Evolutionary conservation across 2,888 invertebrate genomes (phyloP).

Genomic region (Maniola hyperantus): DNA sequence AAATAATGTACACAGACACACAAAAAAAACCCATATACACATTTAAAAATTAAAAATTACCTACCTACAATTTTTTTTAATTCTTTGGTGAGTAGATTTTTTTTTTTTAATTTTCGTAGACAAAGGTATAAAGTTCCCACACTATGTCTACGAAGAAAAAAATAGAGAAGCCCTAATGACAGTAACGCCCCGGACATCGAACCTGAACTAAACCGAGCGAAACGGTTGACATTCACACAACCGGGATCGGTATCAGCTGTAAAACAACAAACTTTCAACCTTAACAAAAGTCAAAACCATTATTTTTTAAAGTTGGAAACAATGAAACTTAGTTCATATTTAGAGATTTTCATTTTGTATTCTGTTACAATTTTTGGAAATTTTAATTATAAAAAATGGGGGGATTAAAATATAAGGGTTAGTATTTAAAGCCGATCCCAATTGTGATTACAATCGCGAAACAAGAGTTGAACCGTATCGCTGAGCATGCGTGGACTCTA

Average conservation of each 20-base stretch:
- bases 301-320: background rate
- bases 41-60: no score
- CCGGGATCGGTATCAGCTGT: constrained; percentile 9
- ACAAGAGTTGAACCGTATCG: constrained; percentile 34
- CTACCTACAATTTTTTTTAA: no score
- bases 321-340: background rate
- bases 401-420: background rate
- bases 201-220: constrained; percentile 43
- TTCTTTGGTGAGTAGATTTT: background rate
- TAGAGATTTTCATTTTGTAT: background rate
- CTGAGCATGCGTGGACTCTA: constrained; percentile 50
- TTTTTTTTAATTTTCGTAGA: constrained; percentile 4
- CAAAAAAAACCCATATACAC: no score
- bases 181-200: constrained; percentile 52
- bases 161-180: constrained; percentile 19
- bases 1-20: no score
- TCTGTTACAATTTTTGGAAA: background rate
- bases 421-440: background rate
- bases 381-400: background rate
- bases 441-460: constrained; percentile 6
- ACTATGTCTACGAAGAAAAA: constrained; percentile 1
- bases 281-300: background rate
- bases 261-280: no score
- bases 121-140: constrained; percentile 3
- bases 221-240: constrained; percentile 11